Evolutionary conservation across 2,888 invertebrate genomes (phyloP), one percentile per base, ranked within the genome.

Genomic region (Drosophila merina): DNA sequence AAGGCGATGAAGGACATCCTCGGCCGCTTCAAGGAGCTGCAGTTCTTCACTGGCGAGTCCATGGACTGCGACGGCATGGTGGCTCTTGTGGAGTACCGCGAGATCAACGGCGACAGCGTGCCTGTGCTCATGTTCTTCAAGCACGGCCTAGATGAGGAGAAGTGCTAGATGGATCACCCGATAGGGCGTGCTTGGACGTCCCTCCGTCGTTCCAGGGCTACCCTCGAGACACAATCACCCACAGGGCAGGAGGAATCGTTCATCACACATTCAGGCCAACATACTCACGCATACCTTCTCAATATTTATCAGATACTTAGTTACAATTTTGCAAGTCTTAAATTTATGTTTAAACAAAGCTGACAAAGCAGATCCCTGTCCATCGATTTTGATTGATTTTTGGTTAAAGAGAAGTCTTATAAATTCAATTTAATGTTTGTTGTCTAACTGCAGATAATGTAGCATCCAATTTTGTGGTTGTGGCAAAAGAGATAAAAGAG

Each of bases 91-190:
- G 98, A 98, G 92, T 99, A 98, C 92, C 95, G 97, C 91, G 98
- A 98, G 72, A 95, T 97, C 68, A 94, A 97, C 82, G 97, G 96
- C 54, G 93, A 94, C 3, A 95, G 95, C 77, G 93, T 95, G 55
- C 98, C 99, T 54, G 95, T 97, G 82, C 93, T 99, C 91, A 97
- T 98, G 96, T 97, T 98, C 93, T 97, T 97, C 93, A 98, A 98
- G 93, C 98, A 98, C 88, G 99, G 98, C 74, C 94, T 99, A 72
- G 95, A 96, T 62, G 98, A 98, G 92, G 98, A 99, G 93, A 99
- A 99, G 93, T 97, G 96, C 93, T 98, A 97, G 87, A 38, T 12
- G 52, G 58, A 28, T 57, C 20, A 9, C 44, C 58, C 52, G 25
- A 28, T 28, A 58, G 44, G 10, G 42, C 44, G 57, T 57, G 50